Conservation (phyloP, 1,140 invertebrate species). For the Chironomus tepperi region DNA sequence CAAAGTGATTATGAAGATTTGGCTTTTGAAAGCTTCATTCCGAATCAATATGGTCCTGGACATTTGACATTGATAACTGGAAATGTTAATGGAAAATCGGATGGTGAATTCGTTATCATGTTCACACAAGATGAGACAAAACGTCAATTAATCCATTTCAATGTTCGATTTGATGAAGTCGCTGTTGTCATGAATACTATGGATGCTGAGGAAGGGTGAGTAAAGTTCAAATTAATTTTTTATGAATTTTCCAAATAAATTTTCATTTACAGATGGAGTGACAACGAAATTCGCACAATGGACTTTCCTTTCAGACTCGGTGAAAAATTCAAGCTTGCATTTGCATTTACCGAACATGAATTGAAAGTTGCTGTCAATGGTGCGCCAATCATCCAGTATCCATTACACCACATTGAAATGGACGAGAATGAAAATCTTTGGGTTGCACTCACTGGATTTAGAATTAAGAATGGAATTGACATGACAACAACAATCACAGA, state of each 20-base stretch:
- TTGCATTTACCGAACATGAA: neutral
- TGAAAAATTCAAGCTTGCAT: neutral
- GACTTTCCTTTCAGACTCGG: neutral
- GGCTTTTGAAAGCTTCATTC: neutral
- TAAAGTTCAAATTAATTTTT: neutral
- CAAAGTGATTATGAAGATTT: neutral
- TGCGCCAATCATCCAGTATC: neutral
- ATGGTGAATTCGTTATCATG: neutral
- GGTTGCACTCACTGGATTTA: neutral
- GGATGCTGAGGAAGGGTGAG: slow-evolving; percentile 8
- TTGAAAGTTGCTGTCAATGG: slow-evolving; percentile 4
- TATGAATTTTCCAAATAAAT: neutral
- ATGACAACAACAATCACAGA: neutral
- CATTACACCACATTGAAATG: neutral
- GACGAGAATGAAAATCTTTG: neutral
- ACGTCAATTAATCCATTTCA: neutral
- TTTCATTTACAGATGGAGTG: slow-evolving; percentile 4
- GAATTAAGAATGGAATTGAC: neutral
- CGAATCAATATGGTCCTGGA: neutral
- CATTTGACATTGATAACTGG: neutral
- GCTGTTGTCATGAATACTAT: neutral
- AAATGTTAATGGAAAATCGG: neutral
- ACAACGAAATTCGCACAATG: neutral
- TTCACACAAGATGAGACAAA: neutral
- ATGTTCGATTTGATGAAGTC: neutral